Evolutionary conservation across 1,140 invertebrate genomes (phyloP), one percentile per base, ranked within the genome.

Genomic region (Drosophila oshimai): DNA sequence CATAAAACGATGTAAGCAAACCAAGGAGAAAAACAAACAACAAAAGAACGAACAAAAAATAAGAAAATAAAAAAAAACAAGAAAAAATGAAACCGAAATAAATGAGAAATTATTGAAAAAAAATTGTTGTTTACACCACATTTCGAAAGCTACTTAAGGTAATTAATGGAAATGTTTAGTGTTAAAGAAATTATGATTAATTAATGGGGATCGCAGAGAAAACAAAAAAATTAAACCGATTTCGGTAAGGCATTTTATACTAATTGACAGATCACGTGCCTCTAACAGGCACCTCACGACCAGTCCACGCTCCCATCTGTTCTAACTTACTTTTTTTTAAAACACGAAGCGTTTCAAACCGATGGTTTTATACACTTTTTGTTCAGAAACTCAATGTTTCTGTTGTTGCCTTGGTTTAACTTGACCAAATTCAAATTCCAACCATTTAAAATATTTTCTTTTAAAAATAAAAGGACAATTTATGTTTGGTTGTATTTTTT

Each of bases 21-120:
- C 39, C 37, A 44, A 57, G 39, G 46, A 75, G 68, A 57, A 39
- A 62, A 80, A 77, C 50, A 70, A 73, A 57, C 71, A 64, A 62
- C 64, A 54, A 75, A 81, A 81, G 57, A 71, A 62, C 53, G 36
- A 70, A 53, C 34, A 78, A 67, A 57, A 69, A 70, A 70, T 37
- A 45, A 31, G 28, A 55, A 58, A 73, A 61, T 34, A 46, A 73
- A 79, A 84, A 74, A 44, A 84, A 84, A 74, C 49, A 58, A 51
- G 58, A 80, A 60, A 61, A 78, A 75, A 68, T 54, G 33, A 79
- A 80, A 84, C 65, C 50, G 64, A 86, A 84, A 84, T 87, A 84
- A 84, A 87, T 67, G 74, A 75, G 58, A 73, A 86, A 86, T 86
- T 73, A 76, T 68, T 75, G 47, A 72, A 71, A 76, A 69, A 76